Percentiles rank a stretch among this genome's conserved stretches.
phyloP scores from a whole-genome alignment of 2,113 vertebrate genomes.

The Sula dactylatra region DNA sequence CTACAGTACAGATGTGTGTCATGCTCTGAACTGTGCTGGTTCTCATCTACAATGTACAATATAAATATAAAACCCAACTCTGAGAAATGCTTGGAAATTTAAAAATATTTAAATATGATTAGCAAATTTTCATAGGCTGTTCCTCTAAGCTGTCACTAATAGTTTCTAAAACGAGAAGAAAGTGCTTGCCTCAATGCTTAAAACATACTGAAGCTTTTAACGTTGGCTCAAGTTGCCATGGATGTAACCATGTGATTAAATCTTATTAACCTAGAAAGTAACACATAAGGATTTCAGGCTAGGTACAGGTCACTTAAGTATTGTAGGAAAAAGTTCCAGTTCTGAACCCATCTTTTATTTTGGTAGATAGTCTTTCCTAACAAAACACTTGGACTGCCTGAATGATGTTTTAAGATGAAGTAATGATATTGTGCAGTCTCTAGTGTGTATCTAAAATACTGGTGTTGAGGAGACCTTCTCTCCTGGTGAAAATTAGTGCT shows the following conservation, averaged over 20 bases:
- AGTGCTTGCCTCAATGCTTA: neutral
- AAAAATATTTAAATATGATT: neutral
- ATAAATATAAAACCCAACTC: neutral
- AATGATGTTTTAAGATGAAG: neutral
- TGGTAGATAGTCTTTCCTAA: neutral
- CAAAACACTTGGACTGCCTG: neutral
- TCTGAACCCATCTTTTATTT: neutral
- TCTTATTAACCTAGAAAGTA: neutral
- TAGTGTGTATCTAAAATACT: neutral
- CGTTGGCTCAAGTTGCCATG: neutral
- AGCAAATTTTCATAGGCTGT: neutral
- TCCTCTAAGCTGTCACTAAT: neutral
- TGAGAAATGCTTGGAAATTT: conserved; percentile 13
- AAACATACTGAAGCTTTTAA: neutral
- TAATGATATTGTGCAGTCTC: neutral
- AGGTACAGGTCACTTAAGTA: neutral
- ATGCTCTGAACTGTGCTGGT: neutral
- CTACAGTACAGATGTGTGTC: conserved; percentile 13
- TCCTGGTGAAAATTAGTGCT: neutral
- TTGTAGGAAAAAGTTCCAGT: neutral
- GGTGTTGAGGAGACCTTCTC: neutral
- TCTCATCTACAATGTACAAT: conserved; percentile 26
- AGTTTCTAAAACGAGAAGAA: neutral
- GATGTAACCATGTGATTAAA: neutral
- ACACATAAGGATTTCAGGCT: neutral